A percentile compares a stretch with the other conserved stretches of the same genome.
phyloP scores from a whole-genome alignment of 1,140 invertebrate genomes.

The Listronotus oregonensis region DNA sequence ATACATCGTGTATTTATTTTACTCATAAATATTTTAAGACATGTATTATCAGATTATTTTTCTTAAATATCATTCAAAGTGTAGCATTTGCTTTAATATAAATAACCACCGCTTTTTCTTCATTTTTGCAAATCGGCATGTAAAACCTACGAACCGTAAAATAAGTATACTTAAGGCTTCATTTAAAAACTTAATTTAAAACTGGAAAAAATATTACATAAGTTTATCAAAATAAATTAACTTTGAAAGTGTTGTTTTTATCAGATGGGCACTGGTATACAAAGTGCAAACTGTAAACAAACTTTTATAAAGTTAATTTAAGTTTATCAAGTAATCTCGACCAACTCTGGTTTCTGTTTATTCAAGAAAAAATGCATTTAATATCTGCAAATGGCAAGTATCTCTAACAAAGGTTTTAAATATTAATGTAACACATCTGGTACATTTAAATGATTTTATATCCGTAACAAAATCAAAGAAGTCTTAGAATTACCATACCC shows the following conservation, averaged over 20 bases:
- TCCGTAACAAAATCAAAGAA: no score
- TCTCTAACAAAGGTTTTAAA: background rate
- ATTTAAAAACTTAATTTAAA: background rate
- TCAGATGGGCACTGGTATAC: background rate
- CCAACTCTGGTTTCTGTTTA: background rate
- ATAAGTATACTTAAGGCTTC: background rate
- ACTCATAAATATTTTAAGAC: no score
- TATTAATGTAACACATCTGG: background rate
- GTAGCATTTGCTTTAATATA: no score
- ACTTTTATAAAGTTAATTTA: slow-evolving; percentile 15
- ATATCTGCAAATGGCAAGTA: background rate
- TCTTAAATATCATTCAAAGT: no score
- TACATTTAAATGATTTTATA: no score
- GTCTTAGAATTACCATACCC: no score
- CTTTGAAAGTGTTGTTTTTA: slow-evolving; percentile 3
- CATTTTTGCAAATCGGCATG: no score
- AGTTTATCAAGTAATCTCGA: slow-evolving; percentile 12
- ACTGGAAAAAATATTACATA: background rate
- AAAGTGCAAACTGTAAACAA: background rate
- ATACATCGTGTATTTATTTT: no score
- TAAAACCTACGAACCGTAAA: background rate
- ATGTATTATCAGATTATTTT: no score
- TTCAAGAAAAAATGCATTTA: slow-evolving; percentile 7
- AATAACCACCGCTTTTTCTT: no score
- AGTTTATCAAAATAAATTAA: slow-evolving; percentile 9